Percentiles rank a stretch among this genome's conserved stretches.
Evolutionary conservation across 64 coral and sea anemone genomes (phyloP).

Genomic region (Montipora foliosa): DNA sequence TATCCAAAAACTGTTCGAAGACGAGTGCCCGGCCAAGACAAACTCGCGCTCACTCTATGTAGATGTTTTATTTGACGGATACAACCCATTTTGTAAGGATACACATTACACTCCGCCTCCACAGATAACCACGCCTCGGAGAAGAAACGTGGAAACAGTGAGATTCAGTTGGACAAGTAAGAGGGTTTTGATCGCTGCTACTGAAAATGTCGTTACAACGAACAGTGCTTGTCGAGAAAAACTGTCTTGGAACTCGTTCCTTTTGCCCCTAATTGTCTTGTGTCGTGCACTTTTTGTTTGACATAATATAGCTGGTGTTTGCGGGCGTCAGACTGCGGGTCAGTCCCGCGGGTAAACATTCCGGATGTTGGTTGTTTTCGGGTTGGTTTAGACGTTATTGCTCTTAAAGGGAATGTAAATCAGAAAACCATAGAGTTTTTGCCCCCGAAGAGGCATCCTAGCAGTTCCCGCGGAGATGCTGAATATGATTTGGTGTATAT

Average conservation of each 20-base stretch:
- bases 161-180: not conserved
- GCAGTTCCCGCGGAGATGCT: too few species aligned
- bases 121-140: not conserved
- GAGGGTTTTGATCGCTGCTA: not conserved
- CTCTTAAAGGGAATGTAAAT: too few species aligned
- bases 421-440: too few species aligned
- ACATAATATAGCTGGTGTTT: too few species aligned
- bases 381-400: too few species aligned
- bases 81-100: constrained; percentile 22
- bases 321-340: too few species aligned
- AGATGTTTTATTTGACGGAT: constrained; percentile 11
- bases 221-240: not conserved
- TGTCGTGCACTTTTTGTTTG: too few species aligned
- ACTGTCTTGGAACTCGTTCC: not conserved
- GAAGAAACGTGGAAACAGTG: not conserved
- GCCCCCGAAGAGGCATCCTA: too few species aligned
- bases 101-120: not conserved
- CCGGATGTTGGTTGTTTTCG: too few species aligned
- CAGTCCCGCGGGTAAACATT: too few species aligned
- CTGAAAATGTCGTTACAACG: not conserved
- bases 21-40: not conserved
- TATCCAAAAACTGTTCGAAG: not conserved
- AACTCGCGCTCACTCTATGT: not conserved
- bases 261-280: not conserved
- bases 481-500: too few species aligned